Base-by-base conservation (phyloP, 2,888 invertebrate species). In the Scaptomyza reducta region DNA sequence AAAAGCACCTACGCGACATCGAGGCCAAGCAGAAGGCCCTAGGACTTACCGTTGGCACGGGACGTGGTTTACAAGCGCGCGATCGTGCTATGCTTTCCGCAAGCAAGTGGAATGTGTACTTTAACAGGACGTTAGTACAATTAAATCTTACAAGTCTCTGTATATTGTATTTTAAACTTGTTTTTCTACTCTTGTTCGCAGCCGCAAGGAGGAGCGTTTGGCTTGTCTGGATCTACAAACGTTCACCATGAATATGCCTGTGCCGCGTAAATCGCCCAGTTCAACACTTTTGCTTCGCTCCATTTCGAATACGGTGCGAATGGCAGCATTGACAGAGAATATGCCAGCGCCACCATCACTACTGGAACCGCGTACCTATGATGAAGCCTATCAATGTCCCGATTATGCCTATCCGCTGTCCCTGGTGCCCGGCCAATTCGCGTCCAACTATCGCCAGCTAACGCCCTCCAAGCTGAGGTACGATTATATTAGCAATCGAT, bases 381-480 rank as follows among this genome's bases (percentile, higher is more conserved):
- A 85, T 49, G 62, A 45, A 9, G 74, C 59, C 22, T 73, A 67
- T 44, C 65, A 55, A 45, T 56, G 46, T 29, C 89, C 92, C 2
- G 93, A 94, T 60, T 93, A 93, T 50, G 92, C 94, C 91, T 99
- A 98, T 93, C 99, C 99, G 18, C 95, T 98, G 68, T 95, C 99
- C 45, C 93, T 99, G 72, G 95, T 99, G 82, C 98, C 98, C 38
- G 99, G 99, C n/a, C 99, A 99, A 93, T 99, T 95, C 92, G 96
- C 96, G 79, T 97, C 98, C 91, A 94, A 94, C 90, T 98, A 96
- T 92, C 94, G 95, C 87, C 84, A 91, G 62, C 98, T 97, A 91
- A 95, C 96, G 2, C 93, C 97, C 6, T 94, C 95, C 13, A 97
- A 99, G 92, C 93, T 99, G 61, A 92, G 92, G 94, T 95, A 90